These are phyloP conservation scores for Knipowitschia caucasica DNA, from an alignment of 2,797 vertebrate species.

Conservation along the genomic window DNA sequence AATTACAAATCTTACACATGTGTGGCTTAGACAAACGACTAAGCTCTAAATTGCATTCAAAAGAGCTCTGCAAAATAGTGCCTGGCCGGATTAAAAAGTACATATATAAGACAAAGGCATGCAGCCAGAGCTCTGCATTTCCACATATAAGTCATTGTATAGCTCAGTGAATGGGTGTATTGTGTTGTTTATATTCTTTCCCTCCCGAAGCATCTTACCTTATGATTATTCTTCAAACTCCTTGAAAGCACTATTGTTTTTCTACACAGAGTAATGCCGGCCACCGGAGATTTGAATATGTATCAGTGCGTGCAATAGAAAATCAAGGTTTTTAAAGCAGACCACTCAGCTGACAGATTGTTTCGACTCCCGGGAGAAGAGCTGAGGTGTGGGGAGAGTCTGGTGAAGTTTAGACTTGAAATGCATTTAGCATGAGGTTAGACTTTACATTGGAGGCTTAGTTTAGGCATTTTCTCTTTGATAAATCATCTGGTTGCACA, in stretches of 20 bases:
- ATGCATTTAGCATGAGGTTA: neutral
- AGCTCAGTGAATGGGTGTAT: constrained; percentile 37
- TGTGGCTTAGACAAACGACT: constrained; percentile 59
- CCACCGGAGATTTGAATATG: constrained; percentile 17
- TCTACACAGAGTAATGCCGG: constrained; percentile 5
- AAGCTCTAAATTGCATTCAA: constrained; percentile 54
- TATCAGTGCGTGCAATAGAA: constrained; percentile 42
- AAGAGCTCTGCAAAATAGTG: constrained; percentile 40
- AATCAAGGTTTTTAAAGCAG: constrained; percentile 43
- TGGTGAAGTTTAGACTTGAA: neutral
- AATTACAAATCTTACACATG: constrained; percentile 49
- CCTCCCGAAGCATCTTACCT: constrained; percentile 12
- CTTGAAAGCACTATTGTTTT: constrained; percentile 31
- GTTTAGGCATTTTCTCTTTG: neutral
- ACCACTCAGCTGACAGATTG: constrained; percentile 46
- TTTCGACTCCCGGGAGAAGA: constrained; percentile 46
- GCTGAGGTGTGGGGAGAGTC: neutral
- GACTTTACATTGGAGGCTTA: neutral
- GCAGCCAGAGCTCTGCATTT: constrained; percentile 15
- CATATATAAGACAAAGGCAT: constrained; percentile 19
- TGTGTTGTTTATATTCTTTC: constrained; percentile 38
- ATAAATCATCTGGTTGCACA: no score
- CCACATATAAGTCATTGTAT: constrained; percentile 32
- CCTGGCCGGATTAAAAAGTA: constrained; percentile 24
- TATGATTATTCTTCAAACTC: constrained; percentile 2